phyloP scores from a whole-genome alignment of 2,113 vertebrate genomes.

The Cryptoleucopteryx plumbea region DNA sequence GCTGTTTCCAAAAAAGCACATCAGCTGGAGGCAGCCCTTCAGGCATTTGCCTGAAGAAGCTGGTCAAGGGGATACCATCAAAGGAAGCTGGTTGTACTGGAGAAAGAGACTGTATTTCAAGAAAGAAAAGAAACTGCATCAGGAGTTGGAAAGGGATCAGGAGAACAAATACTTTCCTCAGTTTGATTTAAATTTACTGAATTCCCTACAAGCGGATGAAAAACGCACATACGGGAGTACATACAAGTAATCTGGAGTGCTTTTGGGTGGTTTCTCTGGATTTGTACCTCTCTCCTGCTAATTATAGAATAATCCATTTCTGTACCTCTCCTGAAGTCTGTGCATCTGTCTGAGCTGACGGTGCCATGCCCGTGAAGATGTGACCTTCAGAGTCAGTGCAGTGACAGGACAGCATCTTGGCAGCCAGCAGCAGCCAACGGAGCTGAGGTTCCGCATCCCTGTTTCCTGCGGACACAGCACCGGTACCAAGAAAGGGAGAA shows the following conservation, averaged over 20 bases:
- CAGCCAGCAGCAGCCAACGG: background rate
- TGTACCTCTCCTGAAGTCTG: background rate
- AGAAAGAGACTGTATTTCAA: background rate
- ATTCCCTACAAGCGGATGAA: background rate
- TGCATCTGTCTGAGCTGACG: background rate
- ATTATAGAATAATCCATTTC: background rate
- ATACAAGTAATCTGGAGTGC: background rate
- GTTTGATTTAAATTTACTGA: background rate
- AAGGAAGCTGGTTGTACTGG: background rate
- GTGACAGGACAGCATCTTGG: background rate
- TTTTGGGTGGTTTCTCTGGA: background rate
- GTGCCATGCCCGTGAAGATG: accelerated
- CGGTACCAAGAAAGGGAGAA: background rate
- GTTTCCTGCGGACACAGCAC: background rate
- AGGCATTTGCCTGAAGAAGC: background rate
- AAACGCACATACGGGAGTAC: background rate
- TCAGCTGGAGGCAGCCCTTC: background rate
- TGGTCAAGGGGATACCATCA: background rate
- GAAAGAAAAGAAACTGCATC: background rate
- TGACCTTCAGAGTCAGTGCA: background rate
- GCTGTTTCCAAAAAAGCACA: background rate
- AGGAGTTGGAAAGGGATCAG: background rate
- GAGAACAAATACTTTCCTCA: background rate
- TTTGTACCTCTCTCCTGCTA: background rate
- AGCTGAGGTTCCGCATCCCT: background rate